Conservation (phyloP, 2,888 invertebrate species). For the Cataglyphis albicans region DNA sequence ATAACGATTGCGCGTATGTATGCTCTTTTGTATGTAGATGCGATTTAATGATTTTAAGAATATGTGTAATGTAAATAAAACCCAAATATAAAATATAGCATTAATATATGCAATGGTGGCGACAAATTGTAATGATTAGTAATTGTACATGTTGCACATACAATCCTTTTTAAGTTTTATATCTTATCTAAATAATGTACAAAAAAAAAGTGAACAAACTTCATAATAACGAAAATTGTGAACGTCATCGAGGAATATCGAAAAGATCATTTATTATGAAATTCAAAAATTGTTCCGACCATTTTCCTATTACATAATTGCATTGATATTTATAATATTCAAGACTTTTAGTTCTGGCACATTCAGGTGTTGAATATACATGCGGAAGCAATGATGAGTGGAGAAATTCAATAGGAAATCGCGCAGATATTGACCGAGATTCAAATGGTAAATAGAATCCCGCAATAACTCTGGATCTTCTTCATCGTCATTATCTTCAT, state of each 20-base stretch:
- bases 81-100: constrained; percentile 59
- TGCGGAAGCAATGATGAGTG: constrained; percentile 88
- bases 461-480: constrained; percentile 88
- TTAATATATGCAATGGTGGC: constrained; percentile 49
- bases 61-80: constrained; percentile 65
- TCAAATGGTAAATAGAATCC: constrained; percentile 89
- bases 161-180: background rate
- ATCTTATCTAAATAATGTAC: background rate
- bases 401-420: constrained; percentile 89
- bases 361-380: constrained; percentile 89
- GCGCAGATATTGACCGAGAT: constrained; percentile 89
- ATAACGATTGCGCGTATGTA: constrained; percentile 35
- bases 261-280: constrained; percentile 75
- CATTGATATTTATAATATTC: constrained; percentile 79
- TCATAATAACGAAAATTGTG: background rate
- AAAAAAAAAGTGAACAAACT: background rate
- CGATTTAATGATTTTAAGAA: constrained; percentile 55
- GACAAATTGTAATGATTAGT: background rate
- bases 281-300: constrained; percentile 64
- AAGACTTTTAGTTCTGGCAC: constrained; percentile 87
- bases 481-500: constrained; percentile 80
- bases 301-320: constrained; percentile 71
- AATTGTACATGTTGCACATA: background rate
- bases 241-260: background rate
- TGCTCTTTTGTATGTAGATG: constrained; percentile 64